These are phyloP conservation scores for Chymomyza costata DNA, from an alignment of 1,140 invertebrate species.

Conservation along the genomic window DNA sequence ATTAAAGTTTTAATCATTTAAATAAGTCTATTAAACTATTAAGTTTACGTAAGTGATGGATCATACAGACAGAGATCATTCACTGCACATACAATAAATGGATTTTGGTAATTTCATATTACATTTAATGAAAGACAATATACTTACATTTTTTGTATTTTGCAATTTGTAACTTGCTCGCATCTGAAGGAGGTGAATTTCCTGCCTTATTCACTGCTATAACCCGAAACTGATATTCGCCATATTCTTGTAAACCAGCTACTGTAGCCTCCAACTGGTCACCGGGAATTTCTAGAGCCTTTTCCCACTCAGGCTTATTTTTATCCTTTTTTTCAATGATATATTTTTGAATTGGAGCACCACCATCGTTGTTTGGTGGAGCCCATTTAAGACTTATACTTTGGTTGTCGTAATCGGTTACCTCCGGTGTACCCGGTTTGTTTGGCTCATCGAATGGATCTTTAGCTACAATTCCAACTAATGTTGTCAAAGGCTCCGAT, in stretches of 20 bases:
- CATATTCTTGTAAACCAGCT: constrained; percentile 90
- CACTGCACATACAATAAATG: too few relatives aligned
- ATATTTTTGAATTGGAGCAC: constrained; percentile 96
- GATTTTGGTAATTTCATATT: too few relatives aligned
- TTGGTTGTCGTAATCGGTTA: constrained; percentile 94
- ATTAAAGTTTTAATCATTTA: too few relatives aligned
- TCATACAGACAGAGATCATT: too few relatives aligned
- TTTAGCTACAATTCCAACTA: constrained; percentile 91
- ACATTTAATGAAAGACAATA: too few relatives aligned
- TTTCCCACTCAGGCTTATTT: constrained; percentile 92
- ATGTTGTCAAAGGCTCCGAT: constrained; percentile 92
- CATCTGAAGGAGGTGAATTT: constrained; percentile 92
- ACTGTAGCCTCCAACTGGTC: constrained; percentile 86
- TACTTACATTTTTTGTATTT: constrained; percentile 91
- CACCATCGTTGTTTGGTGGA: constrained; percentile 93
- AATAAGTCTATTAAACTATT: too few relatives aligned
- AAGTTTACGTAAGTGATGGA: too few relatives aligned
- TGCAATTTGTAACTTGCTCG: constrained; percentile 93
- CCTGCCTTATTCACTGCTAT: constrained; percentile 98
- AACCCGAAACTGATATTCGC: constrained; percentile 96
- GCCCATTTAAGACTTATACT: constrained; percentile 96
- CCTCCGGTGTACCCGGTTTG: constrained; percentile 92
- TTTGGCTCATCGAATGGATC: constrained; percentile 95
- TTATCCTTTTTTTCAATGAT: constrained; percentile 98
- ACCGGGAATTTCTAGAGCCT: constrained; percentile 91